These are phyloP conservation scores for Megathymus violae DNA, from an alignment of 1,140 invertebrate genomes.

Conservation along the genomic window DNA sequence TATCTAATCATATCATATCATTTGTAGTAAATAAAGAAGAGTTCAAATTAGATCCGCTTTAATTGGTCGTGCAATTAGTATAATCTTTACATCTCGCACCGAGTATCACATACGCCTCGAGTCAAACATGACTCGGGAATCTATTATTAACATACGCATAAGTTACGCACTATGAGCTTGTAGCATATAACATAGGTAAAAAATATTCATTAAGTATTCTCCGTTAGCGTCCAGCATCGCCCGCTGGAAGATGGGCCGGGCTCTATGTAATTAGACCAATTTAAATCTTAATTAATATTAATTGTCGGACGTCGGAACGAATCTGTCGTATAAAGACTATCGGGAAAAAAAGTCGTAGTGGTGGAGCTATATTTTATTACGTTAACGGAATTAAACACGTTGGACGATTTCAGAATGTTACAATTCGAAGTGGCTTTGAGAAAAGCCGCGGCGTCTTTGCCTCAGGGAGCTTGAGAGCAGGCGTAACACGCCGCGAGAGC, in stretches of 20 bases:
- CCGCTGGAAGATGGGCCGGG: conserved; percentile 67
- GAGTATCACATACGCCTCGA: conserved; percentile 8
- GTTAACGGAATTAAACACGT: conserved; percentile 56
- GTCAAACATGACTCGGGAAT: conserved; percentile 6
- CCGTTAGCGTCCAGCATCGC: conserved; percentile 51
- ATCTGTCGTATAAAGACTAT: conserved; percentile 73
- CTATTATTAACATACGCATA: not conserved
- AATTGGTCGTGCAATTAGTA: not conserved
- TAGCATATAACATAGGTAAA: too few species aligned
- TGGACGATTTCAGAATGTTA: conserved; percentile 47
- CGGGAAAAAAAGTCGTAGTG: conserved; percentile 66
- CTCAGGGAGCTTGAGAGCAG: conserved; percentile 39
- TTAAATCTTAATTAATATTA: conserved; percentile 83
- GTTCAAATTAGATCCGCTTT: conserved; percentile 5
- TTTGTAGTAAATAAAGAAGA: conserved; percentile 15
- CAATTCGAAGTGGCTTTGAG: conserved; percentile 40
- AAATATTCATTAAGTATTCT: conserved; percentile 3
- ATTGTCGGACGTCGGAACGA: conserved; percentile 79
- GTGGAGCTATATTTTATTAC: conserved; percentile 62
- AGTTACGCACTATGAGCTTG: conserved; percentile 15
- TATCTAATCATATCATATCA: too few species aligned
- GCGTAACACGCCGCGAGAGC: conserved; percentile 39
- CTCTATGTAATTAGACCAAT: conserved; percentile 82
- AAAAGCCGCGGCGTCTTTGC: conserved; percentile 43
- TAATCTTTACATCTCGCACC: conserved; percentile 10